Evolutionary conservation across 1,140 invertebrate genomes (phyloP).

Genomic region (Musca domestica): DNA sequence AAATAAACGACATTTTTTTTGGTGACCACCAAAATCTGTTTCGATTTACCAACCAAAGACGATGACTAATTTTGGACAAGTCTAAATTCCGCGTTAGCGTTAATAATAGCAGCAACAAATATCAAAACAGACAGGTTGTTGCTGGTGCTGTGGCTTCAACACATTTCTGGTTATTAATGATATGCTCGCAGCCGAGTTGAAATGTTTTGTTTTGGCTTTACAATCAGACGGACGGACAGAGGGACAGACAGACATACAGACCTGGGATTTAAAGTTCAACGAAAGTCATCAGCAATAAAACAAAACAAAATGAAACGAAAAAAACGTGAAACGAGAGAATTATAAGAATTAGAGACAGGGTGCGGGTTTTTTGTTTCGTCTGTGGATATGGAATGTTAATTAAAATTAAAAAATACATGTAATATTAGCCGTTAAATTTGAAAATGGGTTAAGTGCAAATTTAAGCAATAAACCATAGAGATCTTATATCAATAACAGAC

Average conservation of each 20-base stretch:
- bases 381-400: too few species aligned
- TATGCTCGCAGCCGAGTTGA: not conserved
- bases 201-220: not conserved
- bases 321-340: not conserved
- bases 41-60: not conserved
- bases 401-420: too few species aligned
- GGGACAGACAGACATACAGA: not conserved
- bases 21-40: too few species aligned
- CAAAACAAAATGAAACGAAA: not conserved
- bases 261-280: constrained; percentile 14
- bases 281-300: constrained; percentile 4
- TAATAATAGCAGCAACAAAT: not conserved
- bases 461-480: too few species aligned
- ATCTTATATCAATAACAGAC: too few species aligned
- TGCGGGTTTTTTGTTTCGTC: not conserved
- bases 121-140: not conserved
- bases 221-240: not conserved
- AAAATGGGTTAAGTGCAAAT: too few species aligned
- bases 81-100: not conserved
- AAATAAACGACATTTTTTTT: not conserved
- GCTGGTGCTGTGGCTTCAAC: constrained; percentile 4
- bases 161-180: constrained; percentile 9
- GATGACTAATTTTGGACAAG: constrained; percentile 4
- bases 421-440: too few species aligned
- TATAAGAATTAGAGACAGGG: not conserved